phyloP scores from a whole-genome alignment of 2,888 invertebrate species.

The Dilophus febrilis region DNA sequence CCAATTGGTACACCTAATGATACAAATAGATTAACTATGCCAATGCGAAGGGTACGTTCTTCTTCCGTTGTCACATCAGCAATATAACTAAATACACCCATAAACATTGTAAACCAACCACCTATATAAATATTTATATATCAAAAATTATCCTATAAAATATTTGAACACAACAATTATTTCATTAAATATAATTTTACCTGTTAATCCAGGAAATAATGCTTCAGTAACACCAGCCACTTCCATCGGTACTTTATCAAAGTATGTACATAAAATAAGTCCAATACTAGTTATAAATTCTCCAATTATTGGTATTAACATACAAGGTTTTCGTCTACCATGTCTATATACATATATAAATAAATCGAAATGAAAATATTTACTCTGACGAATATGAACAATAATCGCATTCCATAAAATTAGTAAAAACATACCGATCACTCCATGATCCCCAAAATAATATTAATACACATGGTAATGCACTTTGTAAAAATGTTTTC shows the following conservation, averaged over 20 bases:
- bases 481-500: constrained; percentile 72
- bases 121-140: constrained; percentile 25
- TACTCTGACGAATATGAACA: neutral
- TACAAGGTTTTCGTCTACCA: constrained; percentile 43
- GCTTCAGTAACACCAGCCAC: constrained; percentile 64
- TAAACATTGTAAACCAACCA: constrained; percentile 80
- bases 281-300: constrained; percentile 65
- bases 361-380: neutral
- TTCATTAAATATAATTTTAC: constrained; percentile 1
- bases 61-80: constrained; percentile 72
- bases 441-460: constrained; percentile 70
- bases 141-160: too few relatives aligned
- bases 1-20: constrained; percentile 79
- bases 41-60: constrained; percentile 68
- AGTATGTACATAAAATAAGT: constrained; percentile 61
- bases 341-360: constrained; percentile 15
- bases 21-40: constrained; percentile 75
- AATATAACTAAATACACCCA: constrained; percentile 80
- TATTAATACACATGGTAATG: constrained; percentile 62
- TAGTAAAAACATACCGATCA: too few relatives aligned
- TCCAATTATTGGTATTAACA: constrained; percentile 65
- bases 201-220: constrained; percentile 60
- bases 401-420: too few relatives aligned
- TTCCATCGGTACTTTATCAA: constrained; percentile 64
- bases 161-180: too few relatives aligned